Evolutionary conservation across 2,113 vertebrate genomes (phyloP), one percentile per base, ranked within the genome.

Genomic region (Octodon degus): DNA sequence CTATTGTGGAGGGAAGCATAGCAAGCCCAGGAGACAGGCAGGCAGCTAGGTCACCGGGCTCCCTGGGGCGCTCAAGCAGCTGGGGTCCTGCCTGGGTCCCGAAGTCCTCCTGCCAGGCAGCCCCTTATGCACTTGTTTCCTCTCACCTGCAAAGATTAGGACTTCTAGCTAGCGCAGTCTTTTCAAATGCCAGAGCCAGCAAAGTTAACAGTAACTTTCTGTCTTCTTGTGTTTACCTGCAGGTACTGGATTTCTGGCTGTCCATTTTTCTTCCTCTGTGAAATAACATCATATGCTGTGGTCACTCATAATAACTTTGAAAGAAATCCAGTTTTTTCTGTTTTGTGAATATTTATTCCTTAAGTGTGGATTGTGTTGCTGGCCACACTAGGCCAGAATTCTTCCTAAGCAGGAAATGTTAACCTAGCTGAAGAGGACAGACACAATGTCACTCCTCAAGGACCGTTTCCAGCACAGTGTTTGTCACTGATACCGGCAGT

Each of bases 331-430:
- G 32, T 74, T 96, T 89, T 47, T 97, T 62, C 47, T 86, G 47
- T 80, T 91, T 43, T 63, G 32, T 63, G 47, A 83, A 83, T 89
- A 90, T 58, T 82, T 88, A 63, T 87, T 70, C 97, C 19, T 63
- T 60, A 68, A 93, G 40, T 32, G 62, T 5, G 13, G 7, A 34
- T n/a, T 91, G 17, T 16, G 7, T 50, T 72, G 40, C 43, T 43
- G 43, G 43, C 90, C 74, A 37, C 30, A 80, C 37, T 47, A 17
- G 40, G 80, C 93, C 30, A n/a, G 58, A 17, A 90, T 89, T 87
- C 65, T 93, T 43, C 34, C 60, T 55, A 50, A 9, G n/a, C 5
- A 1, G 4, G 74, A 47, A 76, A 13, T 5, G 2, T 60, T 74
- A 60, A 60, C 67, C 58, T 32, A 83, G 82, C 7, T 19, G 34